A percentile compares a stretch with the other conserved stretches of the same genome.
Evolutionary conservation across 2,797 vertebrate species (phyloP).

Genomic region (Triplophysa yarkandensis): DNA sequence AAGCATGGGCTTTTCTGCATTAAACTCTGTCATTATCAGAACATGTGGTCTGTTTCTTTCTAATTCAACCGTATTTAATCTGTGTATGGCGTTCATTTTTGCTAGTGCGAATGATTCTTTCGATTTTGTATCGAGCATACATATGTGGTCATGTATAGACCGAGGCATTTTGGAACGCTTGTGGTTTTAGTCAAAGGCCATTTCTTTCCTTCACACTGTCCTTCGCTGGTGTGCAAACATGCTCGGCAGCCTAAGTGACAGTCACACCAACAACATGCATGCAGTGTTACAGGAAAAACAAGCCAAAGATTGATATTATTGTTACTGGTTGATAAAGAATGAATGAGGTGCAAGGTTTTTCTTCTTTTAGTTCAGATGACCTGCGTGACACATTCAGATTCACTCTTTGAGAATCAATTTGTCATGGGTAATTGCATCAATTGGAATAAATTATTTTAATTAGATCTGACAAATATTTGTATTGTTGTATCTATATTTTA

Average conservation of each 20-base stretch:
- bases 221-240: constrained; percentile 21
- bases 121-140: constrained; percentile 5
- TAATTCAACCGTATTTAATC: constrained; percentile 5
- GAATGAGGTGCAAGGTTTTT: neutral
- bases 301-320: neutral
- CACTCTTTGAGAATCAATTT: neutral
- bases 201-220: constrained; percentile 33
- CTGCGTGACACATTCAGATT: neutral
- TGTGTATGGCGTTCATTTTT: constrained; percentile 26
- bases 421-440: neutral
- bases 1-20: constrained; percentile 73
- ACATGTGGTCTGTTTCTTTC: constrained; percentile 21
- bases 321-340: neutral
- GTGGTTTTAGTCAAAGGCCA: constrained; percentile 40
- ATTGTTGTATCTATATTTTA: neutral
- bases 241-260: constrained; percentile 1
- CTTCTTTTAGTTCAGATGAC: neutral
- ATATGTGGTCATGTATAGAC: constrained; percentile 29
- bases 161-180: constrained; percentile 35
- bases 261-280: constrained; percentile 20
- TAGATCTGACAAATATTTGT: neutral
- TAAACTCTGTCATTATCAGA: constrained; percentile 60
- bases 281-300: constrained; percentile 6
- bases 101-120: constrained; percentile 27
- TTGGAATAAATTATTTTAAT: neutral